These are phyloP conservation scores for Drosophila limbata DNA, from an alignment of 2,888 invertebrate species.

Conservation along the genomic window DNA sequence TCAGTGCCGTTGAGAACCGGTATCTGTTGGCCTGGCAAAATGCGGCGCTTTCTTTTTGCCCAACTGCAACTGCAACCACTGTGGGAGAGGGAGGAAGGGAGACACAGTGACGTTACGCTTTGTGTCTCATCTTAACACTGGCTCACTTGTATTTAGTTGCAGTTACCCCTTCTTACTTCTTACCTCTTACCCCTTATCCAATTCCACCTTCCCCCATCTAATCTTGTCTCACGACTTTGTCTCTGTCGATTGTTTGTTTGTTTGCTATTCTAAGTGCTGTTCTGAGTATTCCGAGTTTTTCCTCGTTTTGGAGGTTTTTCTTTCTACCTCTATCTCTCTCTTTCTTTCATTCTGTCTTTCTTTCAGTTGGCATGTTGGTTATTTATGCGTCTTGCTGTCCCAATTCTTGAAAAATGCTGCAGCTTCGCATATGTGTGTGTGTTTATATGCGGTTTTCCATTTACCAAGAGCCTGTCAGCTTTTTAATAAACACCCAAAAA, in stretches of 20 bases:
- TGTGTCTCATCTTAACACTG: slow-evolving; percentile 62
- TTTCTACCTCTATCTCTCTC: slow-evolving; percentile 17
- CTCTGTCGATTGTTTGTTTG: slow-evolving; percentile 51
- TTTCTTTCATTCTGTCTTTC: slow-evolving; percentile 20
- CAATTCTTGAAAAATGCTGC: slow-evolving; percentile 73
- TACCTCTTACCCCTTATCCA: background rate
- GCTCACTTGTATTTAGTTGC: slow-evolving; percentile 74
- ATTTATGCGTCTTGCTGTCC: slow-evolving; percentile 80
- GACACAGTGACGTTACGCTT: slow-evolving; percentile 38
- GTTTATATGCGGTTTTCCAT: slow-evolving; percentile 52
- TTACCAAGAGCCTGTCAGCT: slow-evolving; percentile 45
- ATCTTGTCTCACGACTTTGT: slow-evolving; percentile 47
- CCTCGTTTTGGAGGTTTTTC: slow-evolving; percentile 21
- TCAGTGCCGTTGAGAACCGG: slow-evolving; percentile 69
- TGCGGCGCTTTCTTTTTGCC: slow-evolving; percentile 71
- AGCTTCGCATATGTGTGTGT: slow-evolving; percentile 25
- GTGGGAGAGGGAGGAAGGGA: background rate
- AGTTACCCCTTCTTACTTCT: slow-evolving; percentile 27
- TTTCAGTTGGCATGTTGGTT: slow-evolving; percentile 71
- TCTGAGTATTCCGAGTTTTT: slow-evolving; percentile 51
- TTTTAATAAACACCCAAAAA: slow-evolving; percentile 67
- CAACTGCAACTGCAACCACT: slow-evolving; percentile 20
- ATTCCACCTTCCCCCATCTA: background rate
- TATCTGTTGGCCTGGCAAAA: slow-evolving; percentile 59
- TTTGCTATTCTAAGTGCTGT: slow-evolving; percentile 78